Evolutionary conservation across 2,113 vertebrate species (phyloP).

Genomic region (Urocynchramus pylzowi): DNA sequence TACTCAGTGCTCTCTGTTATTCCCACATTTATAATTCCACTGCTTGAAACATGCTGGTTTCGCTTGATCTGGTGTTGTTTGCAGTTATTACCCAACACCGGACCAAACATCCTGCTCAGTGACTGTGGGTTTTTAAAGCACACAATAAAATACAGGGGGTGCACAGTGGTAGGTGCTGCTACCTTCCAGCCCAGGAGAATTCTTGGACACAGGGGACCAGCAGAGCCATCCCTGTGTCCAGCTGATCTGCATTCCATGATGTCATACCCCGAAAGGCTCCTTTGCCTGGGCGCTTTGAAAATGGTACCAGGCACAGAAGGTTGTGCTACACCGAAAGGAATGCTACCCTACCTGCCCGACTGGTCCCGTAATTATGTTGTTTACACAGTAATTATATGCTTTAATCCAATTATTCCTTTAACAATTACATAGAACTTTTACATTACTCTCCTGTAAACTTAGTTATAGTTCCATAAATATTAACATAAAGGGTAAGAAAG

Average conservation of each 20-base stretch:
- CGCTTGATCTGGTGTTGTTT: background rate
- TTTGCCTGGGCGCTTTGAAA: background rate
- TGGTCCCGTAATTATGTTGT: slow-evolving; percentile 68
- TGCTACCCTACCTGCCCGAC: slow-evolving; percentile 40
- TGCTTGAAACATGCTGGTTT: background rate
- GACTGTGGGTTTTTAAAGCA: background rate
- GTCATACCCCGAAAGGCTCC: slow-evolving; percentile 21
- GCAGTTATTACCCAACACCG: background rate
- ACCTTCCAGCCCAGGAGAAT: background rate
- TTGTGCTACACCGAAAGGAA: slow-evolving; percentile 34
- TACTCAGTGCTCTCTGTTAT: background rate
- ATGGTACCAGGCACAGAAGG: slow-evolving; percentile 30
- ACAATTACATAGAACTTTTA: slow-evolving; percentile 64
- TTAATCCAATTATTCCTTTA: slow-evolving; percentile 65
- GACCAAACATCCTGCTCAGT: background rate
- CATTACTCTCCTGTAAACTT: slow-evolving; percentile 54
- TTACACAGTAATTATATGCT: slow-evolving; percentile 70
- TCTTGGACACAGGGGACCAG: background rate
- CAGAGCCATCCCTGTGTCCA: background rate
- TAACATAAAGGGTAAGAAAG: slow-evolving; percentile 4
- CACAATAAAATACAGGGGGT: background rate
- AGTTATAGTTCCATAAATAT: slow-evolving; percentile 51
- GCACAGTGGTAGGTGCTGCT: background rate
- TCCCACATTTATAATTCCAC: background rate
- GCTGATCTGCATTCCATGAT: background rate